Evolutionary conservation across 2,797 vertebrate species (phyloP).

Genomic region (Leuciscus waleckii): DNA sequence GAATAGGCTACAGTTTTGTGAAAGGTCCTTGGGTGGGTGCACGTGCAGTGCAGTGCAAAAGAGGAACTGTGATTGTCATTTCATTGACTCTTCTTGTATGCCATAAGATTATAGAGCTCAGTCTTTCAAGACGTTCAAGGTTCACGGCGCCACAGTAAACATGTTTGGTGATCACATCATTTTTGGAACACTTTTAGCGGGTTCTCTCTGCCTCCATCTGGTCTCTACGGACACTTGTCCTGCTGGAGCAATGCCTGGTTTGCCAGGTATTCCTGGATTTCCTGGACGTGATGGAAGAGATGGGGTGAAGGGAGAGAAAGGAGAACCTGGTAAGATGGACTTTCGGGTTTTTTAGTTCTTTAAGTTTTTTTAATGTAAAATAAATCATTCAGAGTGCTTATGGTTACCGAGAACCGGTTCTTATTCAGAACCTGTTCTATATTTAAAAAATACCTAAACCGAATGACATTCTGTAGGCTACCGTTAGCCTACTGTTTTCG

Average conservation of each 20-base stretch:
- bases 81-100: conserved; percentile 9
- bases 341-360: background rate
- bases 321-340: conserved; percentile 76
- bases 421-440: background rate
- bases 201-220: conserved; percentile 40
- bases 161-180: conserved; percentile 54
- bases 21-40: background rate
- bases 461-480: background rate
- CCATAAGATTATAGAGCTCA: background rate
- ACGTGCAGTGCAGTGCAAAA: conserved; percentile 20
- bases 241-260: conserved; percentile 75
- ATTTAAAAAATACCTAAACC: background rate
- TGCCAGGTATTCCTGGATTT: conserved; percentile 77
- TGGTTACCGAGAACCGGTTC: background rate
- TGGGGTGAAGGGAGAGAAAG: conserved; percentile 81
- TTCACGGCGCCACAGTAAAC: conserved; percentile 10
- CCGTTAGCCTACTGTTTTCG: background rate
- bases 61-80: conserved; percentile 45
- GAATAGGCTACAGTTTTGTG: background rate
- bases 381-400: background rate
- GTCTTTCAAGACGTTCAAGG: background rate
- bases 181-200: conserved; percentile 34
- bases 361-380: background rate
- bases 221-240: conserved; percentile 56
- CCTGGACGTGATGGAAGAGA: conserved; percentile 83